phyloP scores from a whole-genome alignment of 2,113 vertebrate genomes.

The Oxyruncus cristatus region DNA sequence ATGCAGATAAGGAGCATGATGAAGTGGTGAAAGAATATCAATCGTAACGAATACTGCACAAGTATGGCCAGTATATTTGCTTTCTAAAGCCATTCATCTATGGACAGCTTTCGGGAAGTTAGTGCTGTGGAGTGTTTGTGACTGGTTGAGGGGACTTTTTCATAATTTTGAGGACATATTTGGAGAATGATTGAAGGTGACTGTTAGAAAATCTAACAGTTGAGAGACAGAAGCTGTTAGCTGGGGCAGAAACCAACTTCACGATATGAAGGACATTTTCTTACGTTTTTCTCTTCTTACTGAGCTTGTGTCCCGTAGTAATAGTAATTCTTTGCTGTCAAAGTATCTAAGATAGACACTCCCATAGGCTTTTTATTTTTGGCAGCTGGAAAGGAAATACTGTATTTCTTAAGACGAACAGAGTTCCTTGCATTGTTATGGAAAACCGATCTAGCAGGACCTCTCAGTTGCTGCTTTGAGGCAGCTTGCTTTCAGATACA shows the following conservation, averaged over 20 bases:
- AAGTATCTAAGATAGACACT: background rate
- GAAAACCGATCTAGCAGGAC: background rate
- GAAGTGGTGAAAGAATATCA: background rate
- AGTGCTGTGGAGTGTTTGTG: accelerated
- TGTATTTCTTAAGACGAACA: background rate
- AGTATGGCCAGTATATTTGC: background rate
- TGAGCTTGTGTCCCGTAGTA: background rate
- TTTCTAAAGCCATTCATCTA: background rate
- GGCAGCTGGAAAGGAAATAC: background rate
- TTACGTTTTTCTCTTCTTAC: background rate
- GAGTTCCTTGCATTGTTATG: background rate
- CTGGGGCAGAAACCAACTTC: background rate
- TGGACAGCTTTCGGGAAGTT: background rate
- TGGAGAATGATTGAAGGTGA: background rate
- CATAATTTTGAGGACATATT: background rate
- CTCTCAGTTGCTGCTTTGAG: background rate
- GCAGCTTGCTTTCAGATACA: background rate
- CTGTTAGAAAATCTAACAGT: background rate
- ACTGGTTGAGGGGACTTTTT: background rate
- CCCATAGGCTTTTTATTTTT: background rate
- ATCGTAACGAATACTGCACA: background rate
- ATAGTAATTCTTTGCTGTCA: background rate
- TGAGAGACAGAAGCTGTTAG: background rate
- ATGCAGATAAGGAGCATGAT: background rate
- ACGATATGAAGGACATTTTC: background rate